A percentile compares a stretch with the other conserved stretches of the same genome.
Conservation (phyloP, 2,797 vertebrate species). For the Gobionotothen gibberifrons region DNA sequence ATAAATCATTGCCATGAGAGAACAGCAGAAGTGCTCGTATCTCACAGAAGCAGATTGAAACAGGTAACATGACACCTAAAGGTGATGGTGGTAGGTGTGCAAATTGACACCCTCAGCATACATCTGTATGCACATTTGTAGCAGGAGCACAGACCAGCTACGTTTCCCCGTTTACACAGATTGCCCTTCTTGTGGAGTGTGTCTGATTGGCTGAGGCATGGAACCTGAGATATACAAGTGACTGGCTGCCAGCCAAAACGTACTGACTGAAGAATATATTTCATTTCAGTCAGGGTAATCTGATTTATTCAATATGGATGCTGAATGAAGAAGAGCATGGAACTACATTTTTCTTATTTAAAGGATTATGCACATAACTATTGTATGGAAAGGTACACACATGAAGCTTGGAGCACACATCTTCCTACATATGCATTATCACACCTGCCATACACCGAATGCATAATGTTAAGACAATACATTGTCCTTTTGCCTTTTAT, state of each 20-base stretch:
- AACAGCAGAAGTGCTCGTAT: neutral
- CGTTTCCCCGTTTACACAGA: slow-evolving; percentile 31
- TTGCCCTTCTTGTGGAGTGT: slow-evolving; percentile 52
- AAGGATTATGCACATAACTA: slow-evolving; percentile 30
- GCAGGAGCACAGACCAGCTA: slow-evolving; percentile 9
- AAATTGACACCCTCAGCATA: slow-evolving; percentile 6
- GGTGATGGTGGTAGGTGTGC: neutral
- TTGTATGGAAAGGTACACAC: slow-evolving; percentile 27
- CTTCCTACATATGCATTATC: slow-evolving; percentile 24
- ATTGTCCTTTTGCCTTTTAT: no score
- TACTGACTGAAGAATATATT: slow-evolving; percentile 37
- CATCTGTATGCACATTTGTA: slow-evolving; percentile 6
- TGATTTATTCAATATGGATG: slow-evolving; percentile 52
- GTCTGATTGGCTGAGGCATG: slow-evolving; percentile 52
- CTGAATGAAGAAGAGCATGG: slow-evolving; percentile 29
- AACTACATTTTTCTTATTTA: slow-evolving; percentile 50
- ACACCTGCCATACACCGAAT: slow-evolving; percentile 22
- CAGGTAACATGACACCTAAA: slow-evolving; percentile 1
- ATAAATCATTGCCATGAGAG: slow-evolving; percentile 10
- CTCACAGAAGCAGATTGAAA: slow-evolving; percentile 1
- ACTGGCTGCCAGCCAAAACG: slow-evolving; percentile 33
- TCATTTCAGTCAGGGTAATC: slow-evolving; percentile 50
- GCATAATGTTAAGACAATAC: no score
- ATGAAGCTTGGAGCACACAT: neutral
- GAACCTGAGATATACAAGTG: slow-evolving; percentile 27